Base-by-base conservation (phyloP, 2,888 invertebrate species). In the Incurvaria masculella region DNA sequence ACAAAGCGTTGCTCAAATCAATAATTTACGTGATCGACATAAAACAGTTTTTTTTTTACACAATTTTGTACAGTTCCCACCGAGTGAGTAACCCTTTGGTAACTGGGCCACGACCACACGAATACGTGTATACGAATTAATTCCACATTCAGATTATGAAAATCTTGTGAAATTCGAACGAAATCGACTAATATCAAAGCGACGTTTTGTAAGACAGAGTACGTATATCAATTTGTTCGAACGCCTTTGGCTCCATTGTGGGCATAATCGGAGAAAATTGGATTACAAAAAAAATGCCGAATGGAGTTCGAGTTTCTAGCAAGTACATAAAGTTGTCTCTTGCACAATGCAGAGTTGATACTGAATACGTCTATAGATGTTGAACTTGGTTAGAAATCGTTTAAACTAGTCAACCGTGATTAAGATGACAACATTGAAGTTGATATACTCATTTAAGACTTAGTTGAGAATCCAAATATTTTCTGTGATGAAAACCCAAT, bases 1-100 rank as follows among this genome's bases (percentile, higher is more conserved):
- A 72, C n/a, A n/a, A 3, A 23, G 3, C 33, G 33, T 75, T 75
- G 72, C 74, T 60, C 62, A 70, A 74, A 72, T 72, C 66, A 63
- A 61, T 68, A 67, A 71, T 75, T 74, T 73, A 73, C 71, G 68
- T 67, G 66, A 64, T 48, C 48, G 39, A 44, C 39, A 44, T 18
- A 44, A 42, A 43, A 42, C 42, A 42, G 4, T 4, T 44, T 47
- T 41, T 46, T 26, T 46, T 42, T 27, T 14, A 40, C 17, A 44
- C 18, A 40, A 27, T 21, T 42, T 41, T 42, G 42, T 33, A 14
- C 33, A 33, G 14, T n/a, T 33, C 4, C 33, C 5, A 4, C 10
- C 23, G 23, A 10, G 4, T 23, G 33, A 33, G 14, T n/a, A n/a
- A n/a, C n/a, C n/a, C n/a, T n/a, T n/a, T n/a, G n/a, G n/a, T n/a